These are phyloP conservation scores for Jacana jacana DNA, from an alignment of 2,113 vertebrate genomes.

Conservation along the genomic window DNA sequence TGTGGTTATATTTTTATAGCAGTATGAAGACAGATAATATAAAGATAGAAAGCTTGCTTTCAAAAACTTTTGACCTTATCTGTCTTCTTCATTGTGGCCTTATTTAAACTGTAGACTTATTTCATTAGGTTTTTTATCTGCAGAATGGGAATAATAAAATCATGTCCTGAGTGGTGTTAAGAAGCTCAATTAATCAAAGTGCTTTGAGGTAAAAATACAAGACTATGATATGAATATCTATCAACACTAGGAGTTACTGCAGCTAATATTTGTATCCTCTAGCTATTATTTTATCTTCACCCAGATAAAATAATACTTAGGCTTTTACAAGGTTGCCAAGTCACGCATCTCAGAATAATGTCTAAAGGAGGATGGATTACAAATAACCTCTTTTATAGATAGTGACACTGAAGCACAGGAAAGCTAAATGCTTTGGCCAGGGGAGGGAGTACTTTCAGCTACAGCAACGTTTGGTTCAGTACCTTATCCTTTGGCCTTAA, in stretches of 20 bases:
- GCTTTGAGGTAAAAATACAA: not conserved
- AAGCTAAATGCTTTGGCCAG: conserved; percentile 23
- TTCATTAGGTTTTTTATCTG: not conserved
- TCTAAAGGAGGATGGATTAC: not conserved
- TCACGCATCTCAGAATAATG: not conserved
- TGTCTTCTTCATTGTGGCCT: not conserved
- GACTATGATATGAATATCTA: not conserved
- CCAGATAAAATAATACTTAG: not conserved
- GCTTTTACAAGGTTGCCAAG: not conserved
- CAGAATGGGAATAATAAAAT: not conserved
- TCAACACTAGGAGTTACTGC: not conserved
- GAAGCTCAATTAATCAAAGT: not conserved
- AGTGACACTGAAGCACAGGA: not conserved
- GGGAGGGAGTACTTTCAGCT: conserved; percentile 36
- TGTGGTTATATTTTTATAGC: not conserved
- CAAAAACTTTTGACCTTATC: not conserved
- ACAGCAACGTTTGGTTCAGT: not conserved
- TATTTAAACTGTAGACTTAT: not conserved
- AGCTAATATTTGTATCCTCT: not conserved
- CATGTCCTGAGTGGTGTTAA: not conserved
- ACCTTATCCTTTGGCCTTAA: not conserved
- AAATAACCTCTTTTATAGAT: not conserved
- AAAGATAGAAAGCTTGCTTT: not conserved
- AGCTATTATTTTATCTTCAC: not conserved
- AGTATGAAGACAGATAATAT: not conserved